phyloP scores from a whole-genome alignment of 2,113 vertebrate species.

The Polypterus senegalus region DNA sequence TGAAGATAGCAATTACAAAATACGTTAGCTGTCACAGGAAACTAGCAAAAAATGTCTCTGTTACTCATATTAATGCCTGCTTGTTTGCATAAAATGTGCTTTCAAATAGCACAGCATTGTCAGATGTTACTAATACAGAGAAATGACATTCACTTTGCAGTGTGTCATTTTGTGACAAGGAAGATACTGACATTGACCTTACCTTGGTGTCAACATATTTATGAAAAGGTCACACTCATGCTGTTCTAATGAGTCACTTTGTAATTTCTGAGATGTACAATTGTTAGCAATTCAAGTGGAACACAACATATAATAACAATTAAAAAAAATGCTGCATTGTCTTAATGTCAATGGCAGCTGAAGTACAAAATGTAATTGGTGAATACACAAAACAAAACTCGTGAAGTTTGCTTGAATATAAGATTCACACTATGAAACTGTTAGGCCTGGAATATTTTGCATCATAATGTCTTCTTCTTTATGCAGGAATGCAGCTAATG shows the following conservation, averaged over 20 bases:
- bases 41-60: too few species aligned
- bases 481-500: too few species aligned
- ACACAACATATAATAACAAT: neutral
- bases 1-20: too few species aligned
- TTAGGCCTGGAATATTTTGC: too few species aligned
- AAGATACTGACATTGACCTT: conserved; percentile 38
- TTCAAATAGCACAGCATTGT: conserved; percentile 29
- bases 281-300: neutral
- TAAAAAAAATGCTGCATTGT: too few species aligned
- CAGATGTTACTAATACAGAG: conserved; percentile 27
- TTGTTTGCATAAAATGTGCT: conserved; percentile 32
- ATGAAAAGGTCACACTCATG: conserved; percentile 53
- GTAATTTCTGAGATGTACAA: neutral
- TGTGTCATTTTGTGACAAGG: conserved; percentile 33
- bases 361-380: too few species aligned
- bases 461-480: too few species aligned
- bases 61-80: neutral
- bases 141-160: conserved; percentile 48
- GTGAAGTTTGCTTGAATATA: too few species aligned
- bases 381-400: too few species aligned
- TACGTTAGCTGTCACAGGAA: too few species aligned
- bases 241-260: conserved; percentile 48
- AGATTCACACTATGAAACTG: too few species aligned
- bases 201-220: conserved; percentile 39
- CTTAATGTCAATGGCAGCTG: too few species aligned